Evolutionary conservation across 2,888 invertebrate species (phyloP), one percentile per base, ranked within the genome.

Genomic region (Eristalis tenax): DNA sequence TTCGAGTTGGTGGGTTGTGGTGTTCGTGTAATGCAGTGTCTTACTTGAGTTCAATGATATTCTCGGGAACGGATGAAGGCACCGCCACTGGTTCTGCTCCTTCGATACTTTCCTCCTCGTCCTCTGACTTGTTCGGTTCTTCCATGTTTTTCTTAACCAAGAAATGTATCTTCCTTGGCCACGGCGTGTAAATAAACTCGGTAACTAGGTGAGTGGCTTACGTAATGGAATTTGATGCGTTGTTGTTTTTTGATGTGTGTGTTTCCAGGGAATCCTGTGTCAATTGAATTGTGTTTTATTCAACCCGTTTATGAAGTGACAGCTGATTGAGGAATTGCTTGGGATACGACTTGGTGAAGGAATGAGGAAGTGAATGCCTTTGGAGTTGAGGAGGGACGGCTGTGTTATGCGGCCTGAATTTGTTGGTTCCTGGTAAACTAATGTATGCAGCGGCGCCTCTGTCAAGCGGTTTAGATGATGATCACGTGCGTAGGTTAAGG

Each of bases 41-140:
- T 88, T 87, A 92, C 91, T 90, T 90, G 1, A 92, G 88, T 70
- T 87, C 83, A 4, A 92, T 74, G n/a, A 92, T 90, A 6, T 91
- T 89, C 0, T 88, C 75, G 1, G 82, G 75, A 75, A 92, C 91
- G 23, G 92, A 89, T 1, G 76, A 56, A 4, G 68, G 50, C 8
- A 18, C n/a, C 13, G 35, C 35, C 4, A 4, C 15, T 11, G 89
- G 79, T 18, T 83, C 76, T 2, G 65, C 38, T 32, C 8, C 32
- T 1, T 89, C 88, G 28, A 50, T 11, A 0, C 23, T 13, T 11
- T 75, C 89, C 65, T 89, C 89, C 43, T 89, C 90, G 10, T 87
- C 83, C 11, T 85, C 90, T 50, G 50, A 50, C 8, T 50, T 8
- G 8, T 8, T 50, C 8, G 18, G 8, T 69, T 10, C 61, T 40